Evolutionary conservation across 2,888 invertebrate genomes (phyloP), one percentile per base, ranked within the genome.

Genomic region (Dicyrtoma fusca): DNA sequence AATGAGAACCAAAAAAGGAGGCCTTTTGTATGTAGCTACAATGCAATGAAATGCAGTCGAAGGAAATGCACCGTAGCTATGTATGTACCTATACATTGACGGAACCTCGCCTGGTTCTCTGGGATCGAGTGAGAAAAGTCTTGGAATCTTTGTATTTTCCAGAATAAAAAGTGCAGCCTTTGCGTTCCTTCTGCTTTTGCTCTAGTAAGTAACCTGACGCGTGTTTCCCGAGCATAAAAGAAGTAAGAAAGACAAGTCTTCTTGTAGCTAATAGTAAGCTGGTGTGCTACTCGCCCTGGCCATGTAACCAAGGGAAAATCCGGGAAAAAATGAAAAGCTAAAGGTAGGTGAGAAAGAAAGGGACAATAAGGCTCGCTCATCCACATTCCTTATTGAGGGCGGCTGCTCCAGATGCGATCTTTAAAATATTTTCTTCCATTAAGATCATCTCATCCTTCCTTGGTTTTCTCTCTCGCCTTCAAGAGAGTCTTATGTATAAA

Each of bases 381-480:
- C 14, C 26, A 68, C 55, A 45, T 53, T 55, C 44, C 55, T 68
- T 68, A 44, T 59, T 44, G 45, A 51, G 53, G 57, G 59, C 68
- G 68, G 59, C 68, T 68, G 68, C 68, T 68, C 68, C 68, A 68
- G 68, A 68, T 68, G 68, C 26, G 68, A 68, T 68, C 68, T 59
- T 45, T 11, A 65, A 51, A 65, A 68, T 55, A 68, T 66, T 34
- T 64, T 45, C 62, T 34, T 61, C 61, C 61, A 61, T 34, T 61
- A 61, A 6, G 26, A 55, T 55, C 21, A 10, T 55, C 55, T 21
- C 34, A 55, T 55, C 13, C 1, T 23, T 55, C 8, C 19, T 23
- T 6, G 8, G 11, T 34, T 61, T 42, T 14, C 34, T 61, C 61
- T 61, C 21, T 3, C 26, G 4, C 25, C 5, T n/a, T 61, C 34